Evolutionary conservation across 2,888 invertebrate genomes (phyloP).

Genomic region (Pogonocherus hispidulus): DNA sequence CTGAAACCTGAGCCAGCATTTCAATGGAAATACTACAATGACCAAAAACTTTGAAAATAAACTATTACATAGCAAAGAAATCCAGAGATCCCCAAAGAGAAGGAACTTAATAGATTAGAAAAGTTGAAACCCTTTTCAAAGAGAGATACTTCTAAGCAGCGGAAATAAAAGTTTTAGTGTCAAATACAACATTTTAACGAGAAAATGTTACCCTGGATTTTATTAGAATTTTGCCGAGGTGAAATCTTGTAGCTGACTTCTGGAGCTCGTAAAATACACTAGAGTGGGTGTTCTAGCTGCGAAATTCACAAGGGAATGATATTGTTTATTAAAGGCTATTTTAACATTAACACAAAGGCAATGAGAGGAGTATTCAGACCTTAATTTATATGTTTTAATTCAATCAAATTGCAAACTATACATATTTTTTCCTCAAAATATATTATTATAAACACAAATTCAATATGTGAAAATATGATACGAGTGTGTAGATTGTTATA

Average conservation of each 20-base stretch:
- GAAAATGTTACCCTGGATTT: constrained; percentile 25
- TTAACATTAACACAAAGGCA: too few relatives aligned
- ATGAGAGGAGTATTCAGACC: too few relatives aligned
- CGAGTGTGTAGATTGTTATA: too few relatives aligned
- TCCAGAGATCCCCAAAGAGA: constrained; percentile 5
- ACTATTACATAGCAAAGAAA: constrained; percentile 19
- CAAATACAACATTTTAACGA: constrained; percentile 34
- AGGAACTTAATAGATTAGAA: constrained; percentile 23
- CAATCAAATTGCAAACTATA: too few relatives aligned
- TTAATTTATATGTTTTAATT: too few relatives aligned
- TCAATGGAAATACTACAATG: neutral
- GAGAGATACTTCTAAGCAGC: constrained; percentile 15
- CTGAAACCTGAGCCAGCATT: constrained; percentile 4
- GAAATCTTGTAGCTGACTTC: neutral
- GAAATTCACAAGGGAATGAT: too few relatives aligned
- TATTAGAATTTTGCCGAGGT: constrained; percentile 14
- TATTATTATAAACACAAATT: too few relatives aligned
- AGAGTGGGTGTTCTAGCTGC: too few relatives aligned
- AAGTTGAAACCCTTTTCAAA: constrained; percentile 29
- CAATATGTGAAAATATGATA: too few relatives aligned
- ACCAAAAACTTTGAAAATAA: constrained; percentile 15
- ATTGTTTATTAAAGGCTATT: too few relatives aligned
- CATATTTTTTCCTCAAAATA: too few relatives aligned
- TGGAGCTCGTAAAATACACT: constrained; percentile 1
- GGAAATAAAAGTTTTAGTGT: constrained; percentile 35